These are phyloP conservation scores for Hipposideros larvatus DNA, from an alignment of 2,797 vertebrate species.

Conservation along the genomic window DNA sequence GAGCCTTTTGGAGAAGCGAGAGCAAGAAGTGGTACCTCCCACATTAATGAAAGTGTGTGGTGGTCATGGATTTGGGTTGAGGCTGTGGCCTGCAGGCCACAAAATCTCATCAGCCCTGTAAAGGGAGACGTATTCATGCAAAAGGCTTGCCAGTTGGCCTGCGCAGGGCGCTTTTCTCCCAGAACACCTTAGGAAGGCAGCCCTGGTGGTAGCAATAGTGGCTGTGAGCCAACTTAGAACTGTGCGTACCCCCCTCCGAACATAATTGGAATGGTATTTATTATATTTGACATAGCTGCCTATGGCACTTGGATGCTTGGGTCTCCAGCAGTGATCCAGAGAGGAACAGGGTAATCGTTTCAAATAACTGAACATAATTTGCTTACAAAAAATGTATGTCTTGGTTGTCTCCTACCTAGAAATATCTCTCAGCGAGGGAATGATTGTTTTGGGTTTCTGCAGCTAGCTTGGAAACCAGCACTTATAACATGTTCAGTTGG, in stretches of 20 bases:
- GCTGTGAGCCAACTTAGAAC: conserved; percentile 2
- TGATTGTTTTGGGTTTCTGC: conserved; percentile 9
- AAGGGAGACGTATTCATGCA: conserved; percentile 49
- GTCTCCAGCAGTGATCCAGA: conserved; percentile 36
- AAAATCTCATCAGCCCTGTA: conserved; percentile 71
- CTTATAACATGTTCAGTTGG: conserved; percentile 28
- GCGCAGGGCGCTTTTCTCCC: conserved; percentile 24
- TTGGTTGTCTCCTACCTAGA: conserved; percentile 49
- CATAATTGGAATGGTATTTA: neutral
- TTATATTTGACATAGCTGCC: conserved; percentile 45
- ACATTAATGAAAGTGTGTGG: neutral
- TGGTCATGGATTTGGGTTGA: neutral
- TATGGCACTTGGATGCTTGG: neutral
- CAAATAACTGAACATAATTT: conserved; percentile 67
- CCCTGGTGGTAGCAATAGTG: neutral
- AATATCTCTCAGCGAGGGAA: conserved; percentile 27
- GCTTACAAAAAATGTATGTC: neutral
- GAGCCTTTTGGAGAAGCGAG: conserved; percentile 20
- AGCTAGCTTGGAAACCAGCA: conserved; percentile 4
- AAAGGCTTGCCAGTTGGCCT: conserved; percentile 55
- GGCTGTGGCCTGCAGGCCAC: conserved; percentile 24
- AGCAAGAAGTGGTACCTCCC: neutral
- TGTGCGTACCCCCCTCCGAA: neutral
- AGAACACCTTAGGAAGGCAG: conserved; percentile 47
- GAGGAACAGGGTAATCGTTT: conserved; percentile 58